phyloP scores from a whole-genome alignment of 2,888 invertebrate species.

The Papilio gigon region DNA sequence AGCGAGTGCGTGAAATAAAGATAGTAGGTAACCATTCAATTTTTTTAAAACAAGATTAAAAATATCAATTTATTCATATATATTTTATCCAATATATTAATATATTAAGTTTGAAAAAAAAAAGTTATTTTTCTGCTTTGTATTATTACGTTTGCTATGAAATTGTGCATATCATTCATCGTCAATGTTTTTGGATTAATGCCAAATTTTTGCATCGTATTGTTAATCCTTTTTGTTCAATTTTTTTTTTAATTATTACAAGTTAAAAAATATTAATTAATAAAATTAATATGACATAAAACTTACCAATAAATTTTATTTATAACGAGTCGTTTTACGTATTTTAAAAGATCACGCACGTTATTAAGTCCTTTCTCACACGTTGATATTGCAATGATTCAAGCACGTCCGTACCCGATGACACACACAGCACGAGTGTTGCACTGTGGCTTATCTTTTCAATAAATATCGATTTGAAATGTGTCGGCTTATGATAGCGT shows the following conservation, averaged over 20 bases:
- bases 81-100: no score
- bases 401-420: constrained; percentile 25
- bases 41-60: constrained; percentile 4
- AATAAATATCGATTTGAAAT: constrained; percentile 39
- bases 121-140: not conserved
- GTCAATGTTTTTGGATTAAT: not conserved
- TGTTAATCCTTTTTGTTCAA: constrained; percentile 32
- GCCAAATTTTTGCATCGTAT: constrained; percentile 26
- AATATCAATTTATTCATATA: no score
- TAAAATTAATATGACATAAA: not conserved
- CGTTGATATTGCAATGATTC: not conserved
- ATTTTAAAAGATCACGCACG: constrained; percentile 16
- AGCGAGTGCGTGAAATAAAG: not conserved
- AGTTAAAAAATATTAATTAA: not conserved
- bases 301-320: constrained; percentile 15
- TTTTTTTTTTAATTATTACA: not conserved
- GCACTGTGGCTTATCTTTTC: constrained; percentile 33
- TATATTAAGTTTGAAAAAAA: no score
- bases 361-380: constrained; percentile 10
- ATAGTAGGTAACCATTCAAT: no score
- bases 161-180: not conserved
- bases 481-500: constrained; percentile 21
- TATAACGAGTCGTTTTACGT: not conserved
- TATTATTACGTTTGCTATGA: not conserved
- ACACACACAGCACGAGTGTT: constrained; percentile 20